Evolutionary conservation across 2,113 vertebrate species (phyloP), one percentile per base, ranked within the genome.

Genomic region (Ifrita kowaldi): DNA sequence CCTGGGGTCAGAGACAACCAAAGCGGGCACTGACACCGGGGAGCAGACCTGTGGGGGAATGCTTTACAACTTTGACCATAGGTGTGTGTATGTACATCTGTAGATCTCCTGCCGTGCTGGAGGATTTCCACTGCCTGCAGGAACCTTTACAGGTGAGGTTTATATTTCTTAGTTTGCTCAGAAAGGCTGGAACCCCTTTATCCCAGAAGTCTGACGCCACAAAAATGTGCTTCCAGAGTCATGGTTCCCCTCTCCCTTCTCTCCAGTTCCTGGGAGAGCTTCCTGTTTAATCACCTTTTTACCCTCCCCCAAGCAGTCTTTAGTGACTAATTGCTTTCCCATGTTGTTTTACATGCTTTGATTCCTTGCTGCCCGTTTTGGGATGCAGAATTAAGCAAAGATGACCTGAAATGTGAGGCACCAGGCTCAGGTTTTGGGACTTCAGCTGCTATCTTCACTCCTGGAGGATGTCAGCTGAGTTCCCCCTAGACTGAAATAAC

Each of bases 21-120:
- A 42, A 81, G 56, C 30, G 16, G 69, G 55, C 23, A 5, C 3
- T 56, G 53, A 10, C 50, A 11, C 9, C 0, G 0, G 26, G 3
- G 16, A 20, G 33, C 56, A 15, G 39, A 14, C 6, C 14, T 10
- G 21, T 39, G 59, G 21, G 56, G 23, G 0, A 0, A 39, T 0
- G 0, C 10, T 39, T 77, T 21, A 4, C 23, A 21, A 13, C 30
- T 56, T 37, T n/a, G 53, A 14, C 49, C 4, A 0, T 28, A 0
- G 6, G 10, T 23, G 19, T 3, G 8, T 52, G 30, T 35, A 13
- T 6, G 7, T 47, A 35, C 16, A 27, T 6, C 37, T 27, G 0
- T 16, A 1, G 9, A 13, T 50, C 35, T 42, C 39, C 49, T 78
- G 50, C 70, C 9, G 0, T 0, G 2, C 65, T 49, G 70, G 41